phyloP scores from a whole-genome alignment of 1,140 invertebrate genomes.

The Eupeodes corollae region DNA sequence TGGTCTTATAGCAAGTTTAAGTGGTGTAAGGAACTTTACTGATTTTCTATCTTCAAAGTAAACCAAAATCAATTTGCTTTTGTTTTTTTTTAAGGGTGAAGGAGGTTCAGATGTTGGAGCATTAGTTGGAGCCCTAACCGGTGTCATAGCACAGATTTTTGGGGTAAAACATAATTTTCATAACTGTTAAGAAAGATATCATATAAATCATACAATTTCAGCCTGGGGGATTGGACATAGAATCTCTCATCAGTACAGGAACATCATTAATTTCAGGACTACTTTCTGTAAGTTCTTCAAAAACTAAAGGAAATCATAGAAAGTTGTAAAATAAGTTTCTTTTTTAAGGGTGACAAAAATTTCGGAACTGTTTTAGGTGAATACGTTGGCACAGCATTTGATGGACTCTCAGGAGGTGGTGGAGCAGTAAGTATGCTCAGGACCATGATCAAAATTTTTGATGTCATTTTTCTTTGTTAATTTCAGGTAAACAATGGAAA shows the following conservation, averaged over 20 bases:
- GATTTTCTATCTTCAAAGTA: no score
- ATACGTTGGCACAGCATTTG: conserved; percentile 39
- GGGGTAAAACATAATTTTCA: conserved; percentile 34
- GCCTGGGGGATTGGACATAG: conserved; percentile 37
- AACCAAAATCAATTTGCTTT: neutral
- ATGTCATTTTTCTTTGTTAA: neutral
- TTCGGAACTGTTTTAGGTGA: conserved; percentile 40
- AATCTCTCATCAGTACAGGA: conserved; percentile 28
- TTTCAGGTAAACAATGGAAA: conserved; percentile 35
- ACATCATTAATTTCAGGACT: conserved; percentile 33
- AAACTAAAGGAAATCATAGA: neutral
- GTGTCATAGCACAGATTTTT: conserved; percentile 38
- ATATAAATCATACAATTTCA: conserved; percentile 10
- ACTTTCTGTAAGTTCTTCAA: conserved; percentile 16
- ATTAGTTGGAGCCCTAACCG: conserved; percentile 36
- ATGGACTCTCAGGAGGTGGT: conserved; percentile 41
- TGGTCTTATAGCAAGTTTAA: conserved; percentile 38
- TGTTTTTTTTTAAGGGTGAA: conserved; percentile 18
- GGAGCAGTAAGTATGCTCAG: conserved; percentile 37
- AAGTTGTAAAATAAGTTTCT: neutral
- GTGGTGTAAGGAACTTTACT: conserved; percentile 43
- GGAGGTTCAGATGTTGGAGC: conserved; percentile 36
- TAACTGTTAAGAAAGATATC: neutral
- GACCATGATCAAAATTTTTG: neutral
- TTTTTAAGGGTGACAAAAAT: conserved; percentile 33